A percentile compares a stretch with the other conserved stretches of the same genome.
Conservation (phyloP, 2,797 vertebrate species). For the Semotilus atromaculatus region DNA sequence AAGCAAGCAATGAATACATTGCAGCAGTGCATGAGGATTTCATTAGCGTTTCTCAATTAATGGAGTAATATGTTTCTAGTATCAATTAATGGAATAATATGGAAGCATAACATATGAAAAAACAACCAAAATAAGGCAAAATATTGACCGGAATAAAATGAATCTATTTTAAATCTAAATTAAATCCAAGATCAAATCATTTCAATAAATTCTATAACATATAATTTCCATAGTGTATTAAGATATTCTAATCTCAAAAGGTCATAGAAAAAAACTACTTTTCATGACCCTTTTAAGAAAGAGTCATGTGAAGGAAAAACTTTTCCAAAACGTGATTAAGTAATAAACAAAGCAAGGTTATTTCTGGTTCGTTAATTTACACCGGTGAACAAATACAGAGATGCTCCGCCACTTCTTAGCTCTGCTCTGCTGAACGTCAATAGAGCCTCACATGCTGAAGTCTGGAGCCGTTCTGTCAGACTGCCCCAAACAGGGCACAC, state of each 20-base stretch:
- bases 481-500: slow-evolving; percentile 68
- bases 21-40: too few relatives aligned
- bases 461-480: slow-evolving; percentile 64
- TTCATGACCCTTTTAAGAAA: background rate
- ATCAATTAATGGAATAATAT: too few relatives aligned
- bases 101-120: too few relatives aligned
- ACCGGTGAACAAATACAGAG: background rate
- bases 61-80: too few relatives aligned
- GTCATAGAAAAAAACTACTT: background rate
- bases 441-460: slow-evolving; percentile 52
- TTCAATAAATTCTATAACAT: background rate
- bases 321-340: background rate
- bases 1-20: too few relatives aligned
- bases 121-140: too few relatives aligned
- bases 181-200: too few relatives aligned
- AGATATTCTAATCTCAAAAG: background rate
- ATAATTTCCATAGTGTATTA: background rate
- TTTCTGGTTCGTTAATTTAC: background rate
- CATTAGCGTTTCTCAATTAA: too few relatives aligned
- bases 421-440: slow-evolving; percentile 45
- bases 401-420: slow-evolving; percentile 43
- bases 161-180: too few relatives aligned
- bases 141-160: too few relatives aligned
- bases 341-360: background rate
- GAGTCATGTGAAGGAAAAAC: background rate